phyloP scores from a whole-genome alignment of 2,113 vertebrate genomes.

The Pygoscelis adeliae region DNA sequence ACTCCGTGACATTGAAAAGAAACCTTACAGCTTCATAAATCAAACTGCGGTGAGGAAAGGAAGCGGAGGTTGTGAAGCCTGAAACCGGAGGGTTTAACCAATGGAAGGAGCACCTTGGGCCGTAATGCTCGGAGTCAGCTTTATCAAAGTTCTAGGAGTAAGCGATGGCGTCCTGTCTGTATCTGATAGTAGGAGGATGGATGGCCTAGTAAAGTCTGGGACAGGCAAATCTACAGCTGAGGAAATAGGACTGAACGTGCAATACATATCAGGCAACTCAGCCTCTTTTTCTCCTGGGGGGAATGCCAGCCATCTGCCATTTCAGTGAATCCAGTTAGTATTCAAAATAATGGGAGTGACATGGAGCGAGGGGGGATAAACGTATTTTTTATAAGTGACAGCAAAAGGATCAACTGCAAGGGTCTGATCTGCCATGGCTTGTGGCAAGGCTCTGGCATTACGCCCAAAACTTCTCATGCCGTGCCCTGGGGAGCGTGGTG shows the following conservation, averaged over 20 bases:
- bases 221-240: constrained; percentile 11
- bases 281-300: neutral
- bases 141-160: neutral
- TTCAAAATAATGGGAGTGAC: neutral
- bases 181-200: neutral
- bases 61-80: neutral
- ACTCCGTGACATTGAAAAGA: neutral
- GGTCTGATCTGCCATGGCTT: neutral
- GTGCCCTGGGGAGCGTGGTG: fast-evolving
- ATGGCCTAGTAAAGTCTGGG: neutral
- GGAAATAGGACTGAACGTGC: neutral
- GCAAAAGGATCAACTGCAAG: neutral
- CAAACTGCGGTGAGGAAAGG: neutral
- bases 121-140: fast-evolving
- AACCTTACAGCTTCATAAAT: neutral
- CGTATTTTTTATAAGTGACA: neutral
- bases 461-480: neutral
- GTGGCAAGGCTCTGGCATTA: neutral
- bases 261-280: neutral
- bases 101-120: neutral
- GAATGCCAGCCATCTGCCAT: neutral
- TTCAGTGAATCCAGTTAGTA: neutral
- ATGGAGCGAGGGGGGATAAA: neutral
- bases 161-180: neutral
- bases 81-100: neutral